phyloP scores from a whole-genome alignment of 2,797 vertebrate genomes.

The Botia kubotai region DNA sequence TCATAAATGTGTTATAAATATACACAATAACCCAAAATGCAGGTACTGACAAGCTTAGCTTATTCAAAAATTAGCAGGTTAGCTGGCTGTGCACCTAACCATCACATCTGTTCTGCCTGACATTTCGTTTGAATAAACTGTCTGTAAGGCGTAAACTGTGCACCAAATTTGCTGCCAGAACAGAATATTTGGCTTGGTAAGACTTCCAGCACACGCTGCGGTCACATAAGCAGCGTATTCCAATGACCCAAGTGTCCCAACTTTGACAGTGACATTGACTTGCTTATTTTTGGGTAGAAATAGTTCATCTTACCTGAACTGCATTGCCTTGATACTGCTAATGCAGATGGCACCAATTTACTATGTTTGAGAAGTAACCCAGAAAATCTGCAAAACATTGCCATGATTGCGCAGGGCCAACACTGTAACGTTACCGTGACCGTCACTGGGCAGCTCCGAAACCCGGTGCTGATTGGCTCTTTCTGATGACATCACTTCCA shows the following conservation, averaged over 20 bases:
- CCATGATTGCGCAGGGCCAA: constrained; percentile 54
- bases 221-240: neutral
- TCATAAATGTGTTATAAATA: neutral
- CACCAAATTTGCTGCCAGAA: neutral
- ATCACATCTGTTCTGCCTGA: neutral
- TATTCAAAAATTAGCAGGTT: neutral
- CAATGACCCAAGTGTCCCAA: constrained; percentile 9
- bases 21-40: neutral
- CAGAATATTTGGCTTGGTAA: neutral
- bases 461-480: constrained; percentile 4
- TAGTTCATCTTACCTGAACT: constrained; percentile 72
- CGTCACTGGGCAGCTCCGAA: neutral
- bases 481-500: neutral
- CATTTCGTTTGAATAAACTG: neutral
- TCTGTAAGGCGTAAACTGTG: neutral
- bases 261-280: constrained; percentile 10
- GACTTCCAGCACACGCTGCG: neutral
- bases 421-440: neutral
- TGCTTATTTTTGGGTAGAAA: neutral
- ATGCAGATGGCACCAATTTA: constrained; percentile 55
- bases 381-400: constrained; percentile 73
- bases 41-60: neutral
- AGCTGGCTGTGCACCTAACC: neutral
- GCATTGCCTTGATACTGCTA: constrained; percentile 68
- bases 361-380: constrained; percentile 66